Evolutionary conservation across 2,797 vertebrate genomes (phyloP), one percentile per base, ranked within the genome.

Genomic region (Acanthis flammea): DNA sequence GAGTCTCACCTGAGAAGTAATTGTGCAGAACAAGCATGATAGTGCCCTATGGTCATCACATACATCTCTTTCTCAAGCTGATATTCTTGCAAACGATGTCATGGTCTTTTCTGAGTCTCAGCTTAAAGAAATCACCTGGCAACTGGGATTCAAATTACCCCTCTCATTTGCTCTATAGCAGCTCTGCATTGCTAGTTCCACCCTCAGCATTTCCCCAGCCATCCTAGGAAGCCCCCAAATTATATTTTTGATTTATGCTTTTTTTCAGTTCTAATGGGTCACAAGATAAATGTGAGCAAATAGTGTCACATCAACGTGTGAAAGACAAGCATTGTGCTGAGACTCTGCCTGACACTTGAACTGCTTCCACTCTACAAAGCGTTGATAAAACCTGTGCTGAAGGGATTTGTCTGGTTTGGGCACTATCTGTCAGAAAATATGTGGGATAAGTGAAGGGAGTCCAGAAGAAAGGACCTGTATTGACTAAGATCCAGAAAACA

Each of bases 181-280:
- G 53, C 21, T 85, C 67, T 75, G 44, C n/a, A 54, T 28, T 63
- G 33, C n/a, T 92, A 47, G 24, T 82, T 93, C 68, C 79, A 57
- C 33, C 66, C 39, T 50, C 19, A 53, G 70, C 53, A 30, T 70
- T 72, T 93, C 51, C 19, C 3, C 8, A 86, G 51, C 0, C 0
- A 18, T 50, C 10, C 25, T 30, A 82, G 33, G 35, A 78, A 81
- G 25, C 21, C 30, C n/a, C 72, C 42, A 55, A 54, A 55, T 55
- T 41, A 3, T 30, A 35, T 51, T 68, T 86, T 63, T 17, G 14
- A 30, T 14, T 83, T 54, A 23, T 12, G 22, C 35, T 12, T 14
- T 10, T 3, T 35, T 85, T 76, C 51, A 63, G 28, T 66, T 79
- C 44, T 48, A 62, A 28, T 17, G 41, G 27, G 18, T 55, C 67